These are phyloP conservation scores for Falcaria lacertinaria DNA, from an alignment of 2,888 invertebrate species.

Conservation along the genomic window DNA sequence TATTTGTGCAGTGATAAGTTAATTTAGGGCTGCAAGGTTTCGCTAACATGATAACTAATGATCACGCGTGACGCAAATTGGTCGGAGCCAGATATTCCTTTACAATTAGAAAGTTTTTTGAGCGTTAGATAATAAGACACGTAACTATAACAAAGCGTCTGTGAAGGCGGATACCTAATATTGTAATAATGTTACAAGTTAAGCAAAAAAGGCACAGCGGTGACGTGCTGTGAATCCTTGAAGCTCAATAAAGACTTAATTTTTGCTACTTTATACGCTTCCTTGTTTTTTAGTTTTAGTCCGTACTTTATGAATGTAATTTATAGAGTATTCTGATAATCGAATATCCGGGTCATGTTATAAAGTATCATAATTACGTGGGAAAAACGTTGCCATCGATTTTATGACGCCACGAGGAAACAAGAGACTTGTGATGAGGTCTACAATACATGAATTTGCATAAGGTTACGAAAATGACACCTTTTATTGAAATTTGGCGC, in stretches of 20 bases:
- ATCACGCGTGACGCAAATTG: not conserved
- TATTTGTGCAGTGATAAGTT: conserved; percentile 1
- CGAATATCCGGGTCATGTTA: conserved; percentile 31
- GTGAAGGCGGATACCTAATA: conserved; percentile 2
- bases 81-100: not conserved
- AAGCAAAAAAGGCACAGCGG: conserved; percentile 22
- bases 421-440: not conserved
- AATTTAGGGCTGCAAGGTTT: conserved; percentile 1
- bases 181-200: not conserved
- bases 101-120: not conserved
- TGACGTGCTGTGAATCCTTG: conserved; percentile 41
- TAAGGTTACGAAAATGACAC: conserved; percentile 1
- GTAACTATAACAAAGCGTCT: not conserved
- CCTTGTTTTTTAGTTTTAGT: conserved; percentile 44
- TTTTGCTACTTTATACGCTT: conserved; percentile 44
- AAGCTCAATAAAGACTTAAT: conserved; percentile 32
- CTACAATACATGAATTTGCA: not conserved
- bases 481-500: not conserved
- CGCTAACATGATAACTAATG: not conserved
- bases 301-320: conserved; percentile 26
- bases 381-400: not conserved
- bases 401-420: conserved; percentile 2
- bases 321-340: conserved; percentile 22
- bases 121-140: not conserved
- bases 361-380: conserved; percentile 7